These are phyloP conservation scores for Montipora cactus DNA, from an alignment of 64 coral and sea anemone species.

Conservation along the genomic window DNA sequence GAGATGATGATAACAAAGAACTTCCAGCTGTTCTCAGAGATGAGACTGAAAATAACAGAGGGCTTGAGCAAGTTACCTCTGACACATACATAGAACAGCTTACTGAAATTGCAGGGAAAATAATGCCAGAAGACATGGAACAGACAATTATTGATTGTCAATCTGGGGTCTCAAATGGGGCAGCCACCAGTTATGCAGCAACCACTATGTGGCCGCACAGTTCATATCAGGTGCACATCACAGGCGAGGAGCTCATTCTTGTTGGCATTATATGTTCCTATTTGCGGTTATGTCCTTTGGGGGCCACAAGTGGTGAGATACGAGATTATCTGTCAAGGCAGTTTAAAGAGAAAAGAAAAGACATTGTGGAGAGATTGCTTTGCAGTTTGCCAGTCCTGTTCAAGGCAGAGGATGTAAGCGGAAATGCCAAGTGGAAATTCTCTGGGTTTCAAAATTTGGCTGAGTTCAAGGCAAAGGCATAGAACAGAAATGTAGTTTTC, in stretches of 20 bases:
- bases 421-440: constrained; percentile 76
- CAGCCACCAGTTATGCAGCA: background rate
- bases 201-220: background rate
- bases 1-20: constrained; percentile 37
- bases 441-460: constrained; percentile 69
- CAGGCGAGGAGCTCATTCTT: constrained; percentile 69
- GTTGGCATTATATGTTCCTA: constrained; percentile 87
- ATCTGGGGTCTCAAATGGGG: background rate
- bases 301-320: constrained; percentile 82
- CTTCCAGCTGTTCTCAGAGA: background rate
- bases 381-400: constrained; percentile 82
- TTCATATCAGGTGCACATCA: constrained; percentile 51
- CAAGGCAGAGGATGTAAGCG: constrained; percentile 37
- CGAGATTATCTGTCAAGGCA: constrained; percentile 69
- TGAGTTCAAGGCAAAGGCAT: background rate
- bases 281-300: constrained; percentile 70
- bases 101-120: background rate
- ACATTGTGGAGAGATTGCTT: constrained; percentile 58
- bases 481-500: background rate
- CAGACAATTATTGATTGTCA: background rate
- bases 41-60: background rate
- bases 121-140: background rate
- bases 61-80: background rate
- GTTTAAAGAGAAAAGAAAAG: constrained; percentile 55
- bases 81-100: background rate